Evolutionary conservation across 2,888 invertebrate species (phyloP).

Genomic region (Dastarcus helophoroides): DNA sequence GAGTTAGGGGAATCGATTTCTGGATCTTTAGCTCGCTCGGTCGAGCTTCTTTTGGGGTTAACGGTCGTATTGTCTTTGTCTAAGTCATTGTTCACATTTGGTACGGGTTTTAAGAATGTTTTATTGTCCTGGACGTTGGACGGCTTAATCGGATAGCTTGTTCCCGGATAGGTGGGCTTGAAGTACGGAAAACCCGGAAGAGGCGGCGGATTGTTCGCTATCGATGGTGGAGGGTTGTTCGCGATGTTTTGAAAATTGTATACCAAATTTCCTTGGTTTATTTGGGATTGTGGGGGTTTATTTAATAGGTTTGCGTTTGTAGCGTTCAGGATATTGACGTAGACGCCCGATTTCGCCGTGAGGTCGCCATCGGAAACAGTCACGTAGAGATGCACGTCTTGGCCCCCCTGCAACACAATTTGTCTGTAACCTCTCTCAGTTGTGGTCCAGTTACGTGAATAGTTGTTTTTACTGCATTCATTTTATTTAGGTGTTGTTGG

Average conservation of each 20-base stretch:
- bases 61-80: slow-evolving; percentile 5
- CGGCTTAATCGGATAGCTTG: slow-evolving; percentile 3
- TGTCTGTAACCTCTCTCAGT: too few species aligned
- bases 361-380: slow-evolving; percentile 55
- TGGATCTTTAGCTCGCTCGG: slow-evolving; percentile 7
- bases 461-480: too few species aligned
- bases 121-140: slow-evolving; percentile 8
- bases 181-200: slow-evolving; percentile 18
- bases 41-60: slow-evolving; percentile 4
- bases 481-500: too few species aligned
- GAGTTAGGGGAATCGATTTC: slow-evolving; percentile 16
- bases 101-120: slow-evolving; percentile 16
- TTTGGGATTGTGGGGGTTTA: not conserved
- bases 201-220: slow-evolving; percentile 22
- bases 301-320: slow-evolving; percentile 8
- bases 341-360: slow-evolving; percentile 56
- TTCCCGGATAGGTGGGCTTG: slow-evolving; percentile 28
- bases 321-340: slow-evolving; percentile 46
- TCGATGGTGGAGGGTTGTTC: slow-evolving; percentile 18
- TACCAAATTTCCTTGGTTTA: slow-evolving; percentile 10
- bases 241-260: slow-evolving; percentile 26
- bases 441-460: too few species aligned
- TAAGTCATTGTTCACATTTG: slow-evolving; percentile 1
- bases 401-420: slow-evolving; percentile 49
- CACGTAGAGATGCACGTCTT: slow-evolving; percentile 55